phyloP scores from a whole-genome alignment of 2,113 vertebrate genomes.

The Cacatua alba region DNA sequence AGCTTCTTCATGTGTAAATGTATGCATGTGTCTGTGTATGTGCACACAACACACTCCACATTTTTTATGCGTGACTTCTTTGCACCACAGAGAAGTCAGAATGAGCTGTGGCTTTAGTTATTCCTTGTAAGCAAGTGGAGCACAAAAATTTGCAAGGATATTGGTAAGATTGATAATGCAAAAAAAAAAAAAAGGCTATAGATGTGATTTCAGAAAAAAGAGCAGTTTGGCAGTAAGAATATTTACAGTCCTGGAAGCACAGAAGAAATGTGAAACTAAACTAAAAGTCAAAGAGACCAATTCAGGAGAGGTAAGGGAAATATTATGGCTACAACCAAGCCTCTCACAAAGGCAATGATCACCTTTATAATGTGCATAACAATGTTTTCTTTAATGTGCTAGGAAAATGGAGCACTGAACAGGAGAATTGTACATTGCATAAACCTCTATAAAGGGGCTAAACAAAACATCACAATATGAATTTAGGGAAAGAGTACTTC shows the following conservation, averaged over 20 bases:
- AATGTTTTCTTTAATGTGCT: background rate
- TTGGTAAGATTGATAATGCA: background rate
- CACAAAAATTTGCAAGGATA: background rate
- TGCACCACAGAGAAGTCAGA: background rate
- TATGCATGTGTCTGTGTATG: background rate
- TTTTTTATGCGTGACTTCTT: background rate
- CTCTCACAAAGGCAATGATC: background rate
- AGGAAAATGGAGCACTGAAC: background rate
- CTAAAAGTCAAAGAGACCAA: background rate
- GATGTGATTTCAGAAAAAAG: background rate
- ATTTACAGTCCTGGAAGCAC: background rate
- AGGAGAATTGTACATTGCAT: background rate
- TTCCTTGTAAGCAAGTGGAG: background rate
- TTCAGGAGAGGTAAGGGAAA: background rate
- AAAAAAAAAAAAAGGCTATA: background rate
- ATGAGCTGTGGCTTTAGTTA: background rate
- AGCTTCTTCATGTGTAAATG: background rate
- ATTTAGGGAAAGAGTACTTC: background rate
- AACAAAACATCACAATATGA: background rate
- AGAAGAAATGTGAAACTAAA: background rate
- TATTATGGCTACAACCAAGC: background rate
- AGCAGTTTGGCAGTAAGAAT: background rate
- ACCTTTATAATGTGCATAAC: background rate
- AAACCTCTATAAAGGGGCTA: background rate
- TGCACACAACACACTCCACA: background rate